Conservation (phyloP, 2,113 vertebrate species). For the Pygoscelis adeliae region DNA sequence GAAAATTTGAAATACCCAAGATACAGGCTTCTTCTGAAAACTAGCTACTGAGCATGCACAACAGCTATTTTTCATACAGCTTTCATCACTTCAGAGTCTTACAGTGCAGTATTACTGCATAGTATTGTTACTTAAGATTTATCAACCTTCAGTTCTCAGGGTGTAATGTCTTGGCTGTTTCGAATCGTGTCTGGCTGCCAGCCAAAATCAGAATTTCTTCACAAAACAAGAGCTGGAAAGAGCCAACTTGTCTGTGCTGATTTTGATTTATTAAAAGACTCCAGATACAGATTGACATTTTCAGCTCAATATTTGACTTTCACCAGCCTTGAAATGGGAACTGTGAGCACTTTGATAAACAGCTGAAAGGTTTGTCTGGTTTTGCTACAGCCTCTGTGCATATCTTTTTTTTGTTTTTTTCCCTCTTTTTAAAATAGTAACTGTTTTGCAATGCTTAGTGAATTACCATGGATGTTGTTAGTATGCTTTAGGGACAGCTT, state of each 20-base stretch:
- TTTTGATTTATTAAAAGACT: constrained; percentile 42
- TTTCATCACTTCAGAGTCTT: constrained; percentile 64
- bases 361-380: constrained; percentile 35
- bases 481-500: constrained; percentile 39
- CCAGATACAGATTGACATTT: constrained; percentile 46
- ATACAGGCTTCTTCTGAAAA: constrained; percentile 10
- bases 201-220: constrained; percentile 64
- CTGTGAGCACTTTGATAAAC: constrained; percentile 29
- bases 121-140: constrained; percentile 64
- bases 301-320: constrained; percentile 68
- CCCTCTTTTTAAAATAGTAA: not conserved
- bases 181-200: constrained; percentile 45
- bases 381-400: not conserved
- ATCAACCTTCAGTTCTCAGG: constrained; percentile 59
- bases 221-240: constrained; percentile 57
- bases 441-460: constrained; percentile 1
- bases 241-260: constrained; percentile 56
- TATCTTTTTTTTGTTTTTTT: not conserved
- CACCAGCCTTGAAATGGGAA: constrained; percentile 35
- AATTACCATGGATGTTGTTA: not conserved
- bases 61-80: constrained; percentile 61
- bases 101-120: constrained; percentile 62
- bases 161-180: constrained; percentile 63
- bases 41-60: constrained; percentile 43
- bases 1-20: constrained; percentile 47